phyloP scores from a whole-genome alignment of 2,113 vertebrate genomes.

The Esox niger region DNA sequence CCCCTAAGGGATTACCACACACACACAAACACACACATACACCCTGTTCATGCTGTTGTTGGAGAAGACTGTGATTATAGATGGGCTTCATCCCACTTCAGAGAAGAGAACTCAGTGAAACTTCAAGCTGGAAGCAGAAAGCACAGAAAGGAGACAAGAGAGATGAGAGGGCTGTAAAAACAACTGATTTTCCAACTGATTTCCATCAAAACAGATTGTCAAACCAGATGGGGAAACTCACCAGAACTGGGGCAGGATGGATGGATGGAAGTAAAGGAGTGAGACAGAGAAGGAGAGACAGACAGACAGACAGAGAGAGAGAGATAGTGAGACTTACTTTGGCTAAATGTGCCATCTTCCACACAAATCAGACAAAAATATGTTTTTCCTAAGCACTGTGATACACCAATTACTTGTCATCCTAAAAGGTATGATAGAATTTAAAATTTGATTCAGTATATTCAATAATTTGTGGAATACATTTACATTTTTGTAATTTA shows the following conservation, averaged over 20 bases:
- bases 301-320: too few relatives aligned
- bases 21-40: background rate
- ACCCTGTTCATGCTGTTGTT: constrained; percentile 45
- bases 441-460: constrained; percentile 29
- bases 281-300: too few relatives aligned
- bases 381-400: constrained; percentile 33
- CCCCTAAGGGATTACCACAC: constrained; percentile 23
- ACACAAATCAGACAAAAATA: constrained; percentile 51
- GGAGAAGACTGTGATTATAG: constrained; percentile 58
- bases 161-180: constrained; percentile 59
- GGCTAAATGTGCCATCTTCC: constrained; percentile 48
- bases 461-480: constrained; percentile 15
- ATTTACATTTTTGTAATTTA: too few relatives aligned
- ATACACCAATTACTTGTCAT: constrained; percentile 39
- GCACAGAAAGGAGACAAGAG: constrained; percentile 56
- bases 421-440: constrained; percentile 48
- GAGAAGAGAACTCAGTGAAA: constrained; percentile 53
- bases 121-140: constrained; percentile 60
- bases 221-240: constrained; percentile 73
- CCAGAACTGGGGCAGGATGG: constrained; percentile 64
- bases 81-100: constrained; percentile 59
- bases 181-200: constrained; percentile 66
- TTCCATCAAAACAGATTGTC: constrained; percentile 78
- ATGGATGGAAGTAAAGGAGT: too few relatives aligned
- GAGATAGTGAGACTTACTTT: constrained; percentile 54